Base-by-base conservation (phyloP, 2,888 invertebrate genomes). In the Myathropa florea region DNA sequence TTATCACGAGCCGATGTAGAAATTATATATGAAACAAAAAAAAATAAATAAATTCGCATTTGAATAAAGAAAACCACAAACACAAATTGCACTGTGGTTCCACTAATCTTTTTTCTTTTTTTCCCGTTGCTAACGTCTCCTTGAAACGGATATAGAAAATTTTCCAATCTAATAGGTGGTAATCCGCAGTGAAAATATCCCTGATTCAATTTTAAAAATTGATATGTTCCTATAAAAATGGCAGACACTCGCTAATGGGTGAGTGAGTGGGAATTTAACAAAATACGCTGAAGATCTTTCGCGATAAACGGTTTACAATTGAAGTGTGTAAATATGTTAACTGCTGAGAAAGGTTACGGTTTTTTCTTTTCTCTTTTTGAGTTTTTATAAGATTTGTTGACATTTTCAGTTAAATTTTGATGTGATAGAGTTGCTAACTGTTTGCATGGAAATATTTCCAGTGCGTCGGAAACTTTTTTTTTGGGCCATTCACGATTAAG, bases 51-150 rank as follows among this genome's bases (percentile, higher is more conserved):
- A 80, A 77, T 53, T 79, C 46, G 70, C 65, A 78, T 86, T 86
- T 78, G 82, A 82, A 73, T 86, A 60, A 36, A 70, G 39, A 70
- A 65, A 61, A 82, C 82, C 82, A 21, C 73, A 86, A 82, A 79
- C 86, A 79, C 86, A 86, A 86, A 86, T 86, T 82, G 83, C 83
- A 75, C 46, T 86, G 86, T 28, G 86, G 86, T 86, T 83, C 61
- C 18, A 53, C 55, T 61, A 46, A 70, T 23, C 9, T 0, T 36
- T 26, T 65, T 75, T 75, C 75, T 75, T 68, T 57, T 61, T 57
- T 24, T 21, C 12, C 4, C 4, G 57, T 75, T 70, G 36, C 60
- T 46, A 68, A 23, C 6, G 7, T 46, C 53, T 60, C 60, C 57
- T 46, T 60, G 33, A 68, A 53, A 53, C 26, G 24, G 18, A 53